Percentiles rank a stretch among this genome's conserved stretches.
Evolutionary conservation across 1,140 invertebrate species (phyloP).

Genomic region (Oncopodura yosiiana): DNA sequence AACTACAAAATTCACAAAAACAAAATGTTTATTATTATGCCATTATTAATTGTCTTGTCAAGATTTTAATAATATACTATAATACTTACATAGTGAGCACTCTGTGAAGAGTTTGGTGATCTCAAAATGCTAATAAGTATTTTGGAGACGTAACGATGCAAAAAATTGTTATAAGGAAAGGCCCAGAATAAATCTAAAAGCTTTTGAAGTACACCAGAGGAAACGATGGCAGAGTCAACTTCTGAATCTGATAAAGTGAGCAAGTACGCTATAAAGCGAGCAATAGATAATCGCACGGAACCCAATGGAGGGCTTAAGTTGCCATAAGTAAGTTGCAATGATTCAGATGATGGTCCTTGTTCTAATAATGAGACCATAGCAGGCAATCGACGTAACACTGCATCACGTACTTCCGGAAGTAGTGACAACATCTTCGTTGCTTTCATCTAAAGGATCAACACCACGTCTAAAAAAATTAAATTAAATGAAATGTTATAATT

Average conservation of each 20-base stretch:
- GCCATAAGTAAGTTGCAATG: conserved; percentile 10
- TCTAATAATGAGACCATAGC: not conserved
- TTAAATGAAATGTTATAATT: too few species aligned
- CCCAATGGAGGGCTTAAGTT: conserved; percentile 2
- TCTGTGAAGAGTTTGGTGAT: conserved; percentile 2
- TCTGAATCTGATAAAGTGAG: not conserved
- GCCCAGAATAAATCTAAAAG: conserved; percentile 25
- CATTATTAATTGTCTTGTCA: not conserved
- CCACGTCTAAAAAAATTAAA: too few species aligned
- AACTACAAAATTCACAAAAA: not conserved
- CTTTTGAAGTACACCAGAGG: not conserved
- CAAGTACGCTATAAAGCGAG: conserved; percentile 16
- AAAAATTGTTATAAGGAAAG: conserved; percentile 30
- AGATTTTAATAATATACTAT: not conserved
- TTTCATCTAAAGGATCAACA: not conserved
- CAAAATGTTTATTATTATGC: not conserved
- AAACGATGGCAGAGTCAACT: not conserved
- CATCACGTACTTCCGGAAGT: not conserved
- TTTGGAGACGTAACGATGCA: conserved; percentile 25
- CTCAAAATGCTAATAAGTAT: conserved; percentile 14
- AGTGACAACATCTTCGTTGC: conserved; percentile 9
- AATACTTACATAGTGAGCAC: not conserved
- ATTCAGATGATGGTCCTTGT: not conserved
- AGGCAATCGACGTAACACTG: not conserved
- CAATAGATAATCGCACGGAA: conserved; percentile 9